Evolutionary conservation across 2,888 invertebrate species (phyloP).

Genomic region (Philopedon plagiatum): DNA sequence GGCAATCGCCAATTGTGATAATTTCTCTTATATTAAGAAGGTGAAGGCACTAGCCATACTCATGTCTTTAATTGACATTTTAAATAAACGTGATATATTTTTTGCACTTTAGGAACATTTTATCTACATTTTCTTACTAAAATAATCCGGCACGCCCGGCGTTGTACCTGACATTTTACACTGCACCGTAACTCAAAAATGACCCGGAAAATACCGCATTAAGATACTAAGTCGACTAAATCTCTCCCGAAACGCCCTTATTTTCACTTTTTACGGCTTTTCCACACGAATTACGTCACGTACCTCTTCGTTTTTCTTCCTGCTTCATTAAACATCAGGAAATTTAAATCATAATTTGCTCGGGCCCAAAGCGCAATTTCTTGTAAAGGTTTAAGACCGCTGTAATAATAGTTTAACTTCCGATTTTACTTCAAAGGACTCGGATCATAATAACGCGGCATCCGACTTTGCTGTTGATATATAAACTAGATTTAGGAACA

Average conservation of each 20-base stretch:
- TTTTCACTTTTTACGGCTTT: constrained; percentile 25
- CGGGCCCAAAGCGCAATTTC: constrained; percentile 17
- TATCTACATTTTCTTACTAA: background rate
- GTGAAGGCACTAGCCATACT: no score
- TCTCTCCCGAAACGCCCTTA: background rate
- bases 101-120: no score
- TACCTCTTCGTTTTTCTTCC: constrained; percentile 14
- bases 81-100: no score
- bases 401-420: constrained; percentile 8
- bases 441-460: background rate
- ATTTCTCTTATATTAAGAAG: no score
- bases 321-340: constrained; percentile 29
- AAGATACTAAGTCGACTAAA: constrained; percentile 16
- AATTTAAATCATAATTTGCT: constrained; percentile 27
- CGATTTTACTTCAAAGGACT: background rate
- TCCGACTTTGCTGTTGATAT: no score
- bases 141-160: background rate
- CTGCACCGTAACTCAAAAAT: background rate
- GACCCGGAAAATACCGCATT: constrained; percentile 9
- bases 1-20: no score
- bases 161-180: background rate
- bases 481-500: no score
- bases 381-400: constrained; percentile 10
- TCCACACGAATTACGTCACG: constrained; percentile 26
- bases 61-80: no score